These are phyloP conservation scores for Philonicus albiceps DNA, from an alignment of 2,888 invertebrate species.

Conservation along the genomic window DNA sequence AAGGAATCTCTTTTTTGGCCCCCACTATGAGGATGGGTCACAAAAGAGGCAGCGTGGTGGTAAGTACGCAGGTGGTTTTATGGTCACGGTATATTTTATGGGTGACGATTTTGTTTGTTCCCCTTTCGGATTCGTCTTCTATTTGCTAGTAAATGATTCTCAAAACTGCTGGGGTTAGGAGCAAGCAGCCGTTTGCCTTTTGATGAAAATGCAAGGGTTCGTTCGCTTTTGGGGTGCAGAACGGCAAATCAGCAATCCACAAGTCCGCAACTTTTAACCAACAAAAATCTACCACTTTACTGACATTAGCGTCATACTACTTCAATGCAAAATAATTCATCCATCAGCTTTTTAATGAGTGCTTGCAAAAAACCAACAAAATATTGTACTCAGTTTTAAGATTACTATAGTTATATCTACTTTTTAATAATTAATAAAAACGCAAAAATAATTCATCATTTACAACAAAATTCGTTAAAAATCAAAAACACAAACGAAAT, in stretches of 20 bases:
- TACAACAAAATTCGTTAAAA: too few relatives aligned
- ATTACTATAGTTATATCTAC: too few relatives aligned
- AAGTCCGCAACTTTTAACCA: not conserved
- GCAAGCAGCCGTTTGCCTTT: not conserved
- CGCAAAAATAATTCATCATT: too few relatives aligned
- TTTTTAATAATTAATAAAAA: too few relatives aligned
- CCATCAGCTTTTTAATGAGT: too few relatives aligned
- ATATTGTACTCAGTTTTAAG: too few relatives aligned
- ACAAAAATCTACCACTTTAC: not conserved
- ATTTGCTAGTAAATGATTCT: slow-evolving; percentile 2
- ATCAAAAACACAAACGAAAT: too few relatives aligned
- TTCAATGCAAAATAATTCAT: too few relatives aligned
- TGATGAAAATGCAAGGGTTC: not conserved
- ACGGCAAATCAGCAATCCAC: not conserved
- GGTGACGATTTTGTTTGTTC: slow-evolving; percentile 16
- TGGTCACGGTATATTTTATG: slow-evolving; percentile 35
- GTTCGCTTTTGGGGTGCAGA: not conserved
- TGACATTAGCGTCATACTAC: not conserved
- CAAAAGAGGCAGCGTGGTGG: not conserved
- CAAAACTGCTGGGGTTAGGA: not conserved
- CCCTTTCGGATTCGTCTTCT: slow-evolving; percentile 7
- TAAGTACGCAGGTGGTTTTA: slow-evolving; percentile 30
- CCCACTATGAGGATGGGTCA: not conserved
- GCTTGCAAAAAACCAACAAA: too few relatives aligned
- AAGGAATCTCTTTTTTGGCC: not conserved